Evolutionary conservation across 2,797 vertebrate genomes (phyloP), one percentile per base, ranked within the genome.

Genomic region (Rhinella marina): DNA sequence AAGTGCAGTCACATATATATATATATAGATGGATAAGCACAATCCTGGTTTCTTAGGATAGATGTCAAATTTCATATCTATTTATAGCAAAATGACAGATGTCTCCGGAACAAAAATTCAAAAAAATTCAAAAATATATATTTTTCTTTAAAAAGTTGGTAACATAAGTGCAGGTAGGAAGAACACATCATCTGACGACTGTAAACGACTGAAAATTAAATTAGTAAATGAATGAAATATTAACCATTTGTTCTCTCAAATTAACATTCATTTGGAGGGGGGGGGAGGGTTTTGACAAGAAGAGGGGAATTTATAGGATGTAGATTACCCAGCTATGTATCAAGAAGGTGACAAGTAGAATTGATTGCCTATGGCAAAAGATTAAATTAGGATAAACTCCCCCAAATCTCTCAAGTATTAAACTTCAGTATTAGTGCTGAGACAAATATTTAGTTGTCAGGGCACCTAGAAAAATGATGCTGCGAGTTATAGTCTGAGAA

Each of bases 311-410:
- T 86, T 48, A 86, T 86, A 21, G 66, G 75, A 64, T 78, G 75
- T 78, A 79, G 75, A 79, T 66, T 64, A 81, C 52, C 59, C 52
- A 12, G 77, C 52, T 80, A 78, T 81, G 62, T 32, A 56, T 81
- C 85, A 86, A 56, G 85, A 29, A 11, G 77, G 76, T 86, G 84
- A 80, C 85, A 80, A 86, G 77, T 61, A 81, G 27, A 81, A 86
- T 86, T 86, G 84, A 86, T 86, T 72, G 85, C 85, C 85, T 17
- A 66, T 86, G 85, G 85, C 85, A 86, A 86, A 75, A 86, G 85
- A 81, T 86, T 86, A 81, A 86, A 80, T 86, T 86, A 80, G 77
- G 79, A 86, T 86, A 81, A 81, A 80, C 84, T 86, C 76, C 52
- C 64, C 85, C 85, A 80, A 86, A 80, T 86, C 85, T 86, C 85